Percentiles rank a stretch among this genome's conserved stretches.
phyloP scores from a whole-genome alignment of 2,113 vertebrate genomes.

The Psophia crepitans region DNA sequence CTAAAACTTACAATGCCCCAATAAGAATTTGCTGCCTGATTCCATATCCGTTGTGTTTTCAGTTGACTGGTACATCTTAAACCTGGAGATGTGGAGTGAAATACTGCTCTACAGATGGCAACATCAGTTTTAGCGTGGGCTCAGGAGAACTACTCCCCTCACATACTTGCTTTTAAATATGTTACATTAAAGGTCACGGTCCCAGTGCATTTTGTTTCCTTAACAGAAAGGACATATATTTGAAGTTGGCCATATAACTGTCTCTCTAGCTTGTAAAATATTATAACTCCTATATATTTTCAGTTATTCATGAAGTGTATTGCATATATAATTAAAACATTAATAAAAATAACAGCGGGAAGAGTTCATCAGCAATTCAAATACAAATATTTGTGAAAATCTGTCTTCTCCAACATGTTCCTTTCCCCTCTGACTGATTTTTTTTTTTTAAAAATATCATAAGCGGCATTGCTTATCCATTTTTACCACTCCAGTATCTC shows the following conservation, averaged over 20 bases:
- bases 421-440: neutral
- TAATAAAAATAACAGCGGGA: slow-evolving; percentile 69
- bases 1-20: neutral
- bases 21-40: neutral
- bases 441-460: slow-evolving; percentile 21
- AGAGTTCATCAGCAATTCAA: slow-evolving; percentile 67
- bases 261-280: slow-evolving; percentile 21
- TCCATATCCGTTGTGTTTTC: neutral
- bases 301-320: slow-evolving; percentile 19
- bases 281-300: slow-evolving; percentile 20
- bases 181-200: neutral
- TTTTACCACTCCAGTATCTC: neutral
- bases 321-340: slow-evolving; percentile 66
- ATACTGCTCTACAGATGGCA: neutral
- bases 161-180: neutral
- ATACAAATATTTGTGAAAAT: slow-evolving; percentile 66
- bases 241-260: slow-evolving; percentile 8
- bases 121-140: neutral
- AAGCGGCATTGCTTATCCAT: neutral
- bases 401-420: slow-evolving; percentile 57
- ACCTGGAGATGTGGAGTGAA: neutral
- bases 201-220: slow-evolving; percentile 1
- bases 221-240: neutral
- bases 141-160: neutral
- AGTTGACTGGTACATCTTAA: neutral